A percentile compares a stretch with the other conserved stretches of the same genome.
phyloP scores from a whole-genome alignment of 2,888 invertebrate genomes.

The Imbricaverruca yamaguchii region DNA sequence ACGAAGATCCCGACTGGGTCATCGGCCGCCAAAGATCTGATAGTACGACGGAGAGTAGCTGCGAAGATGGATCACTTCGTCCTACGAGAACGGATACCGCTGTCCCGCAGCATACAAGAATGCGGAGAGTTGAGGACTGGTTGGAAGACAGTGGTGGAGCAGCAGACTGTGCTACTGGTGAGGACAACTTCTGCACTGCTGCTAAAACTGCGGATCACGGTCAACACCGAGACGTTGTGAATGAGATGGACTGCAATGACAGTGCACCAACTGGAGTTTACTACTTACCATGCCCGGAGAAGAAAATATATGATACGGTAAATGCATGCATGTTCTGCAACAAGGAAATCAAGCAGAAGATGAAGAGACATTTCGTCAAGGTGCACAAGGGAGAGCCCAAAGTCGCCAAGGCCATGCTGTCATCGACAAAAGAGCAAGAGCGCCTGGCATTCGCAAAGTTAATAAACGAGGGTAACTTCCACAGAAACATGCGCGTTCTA shows the following conservation, averaged over 20 bases:
- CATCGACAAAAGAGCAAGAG: not conserved
- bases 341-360: not conserved
- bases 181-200: too few species aligned
- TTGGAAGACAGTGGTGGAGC: too few species aligned
- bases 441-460: not conserved
- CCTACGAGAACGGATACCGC: constrained; percentile 13
- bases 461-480: not conserved
- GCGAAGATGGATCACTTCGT: too few species aligned
- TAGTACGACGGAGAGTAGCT: too few species aligned
- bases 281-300: not conserved
- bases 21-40: too few species aligned
- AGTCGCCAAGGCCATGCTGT: not conserved
- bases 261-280: not conserved
- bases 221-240: too few species aligned
- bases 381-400: not conserved
- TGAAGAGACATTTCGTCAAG: not conserved
- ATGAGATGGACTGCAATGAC: too few species aligned
- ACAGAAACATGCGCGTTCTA: not conserved
- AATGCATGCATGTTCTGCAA: not conserved
- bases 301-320: not conserved
- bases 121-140: too few species aligned
- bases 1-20: too few species aligned
- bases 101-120: too few species aligned
- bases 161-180: too few species aligned
- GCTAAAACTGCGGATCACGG: too few species aligned